These are phyloP conservation scores for Cydia fagiglandana DNA, from an alignment of 1,140 invertebrate genomes.

Conservation along the genomic window DNA sequence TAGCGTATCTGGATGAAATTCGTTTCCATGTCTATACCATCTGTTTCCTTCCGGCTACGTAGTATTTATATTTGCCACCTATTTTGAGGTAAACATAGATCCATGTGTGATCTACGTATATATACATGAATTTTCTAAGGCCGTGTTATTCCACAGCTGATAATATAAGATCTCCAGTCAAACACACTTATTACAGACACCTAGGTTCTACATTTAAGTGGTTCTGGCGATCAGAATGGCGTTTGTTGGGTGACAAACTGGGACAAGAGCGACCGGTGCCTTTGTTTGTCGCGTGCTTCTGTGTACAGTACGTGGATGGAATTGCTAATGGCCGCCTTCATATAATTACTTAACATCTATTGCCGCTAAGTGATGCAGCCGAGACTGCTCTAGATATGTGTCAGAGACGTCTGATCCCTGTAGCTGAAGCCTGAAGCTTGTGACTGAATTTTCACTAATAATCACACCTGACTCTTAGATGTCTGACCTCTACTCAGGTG, in stretches of 20 bases:
- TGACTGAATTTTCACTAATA: no score
- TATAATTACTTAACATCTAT: background rate
- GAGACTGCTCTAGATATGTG: background rate
- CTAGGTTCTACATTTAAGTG: background rate
- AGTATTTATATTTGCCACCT: no score
- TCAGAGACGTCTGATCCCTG: background rate
- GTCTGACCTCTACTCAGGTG: no score
- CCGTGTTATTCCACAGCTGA: background rate
- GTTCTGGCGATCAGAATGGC: background rate
- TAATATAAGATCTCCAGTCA: no score
- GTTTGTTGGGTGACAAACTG: conserved; percentile 32
- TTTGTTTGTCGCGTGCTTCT: conserved; percentile 15
- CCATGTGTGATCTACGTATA: background rate
- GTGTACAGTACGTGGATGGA: conserved; percentile 7
- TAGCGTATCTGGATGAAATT: no score
- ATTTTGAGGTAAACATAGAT: no score
- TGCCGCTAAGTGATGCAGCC: background rate
- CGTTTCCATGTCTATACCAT: no score
- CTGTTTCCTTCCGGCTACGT: no score
- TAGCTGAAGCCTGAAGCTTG: no score
- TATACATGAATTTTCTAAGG: background rate
- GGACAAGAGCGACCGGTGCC: conserved; percentile 33
- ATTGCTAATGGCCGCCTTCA: background rate
- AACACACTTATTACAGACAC: no score
- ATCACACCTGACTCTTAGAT: no score